These are phyloP conservation scores for Candidula unifasciata DNA, from an alignment of 2,888 invertebrate genomes.

Conservation along the genomic window DNA sequence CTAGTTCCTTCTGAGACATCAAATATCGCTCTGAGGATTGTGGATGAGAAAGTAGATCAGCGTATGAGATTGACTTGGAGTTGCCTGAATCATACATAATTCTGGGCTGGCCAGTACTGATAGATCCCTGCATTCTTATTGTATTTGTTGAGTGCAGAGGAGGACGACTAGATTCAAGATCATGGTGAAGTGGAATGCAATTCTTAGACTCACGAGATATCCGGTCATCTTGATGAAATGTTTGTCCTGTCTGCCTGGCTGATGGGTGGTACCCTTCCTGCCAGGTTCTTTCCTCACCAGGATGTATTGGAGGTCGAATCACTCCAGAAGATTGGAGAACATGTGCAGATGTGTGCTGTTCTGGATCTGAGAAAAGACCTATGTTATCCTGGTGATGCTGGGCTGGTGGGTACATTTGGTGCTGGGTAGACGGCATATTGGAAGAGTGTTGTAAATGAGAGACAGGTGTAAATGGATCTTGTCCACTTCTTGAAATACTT, in stretches of 20 bases:
- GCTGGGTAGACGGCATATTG: background rate
- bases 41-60: constrained; percentile 10
- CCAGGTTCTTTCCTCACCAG: constrained; percentile 24
- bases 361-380: background rate
- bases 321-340: constrained; percentile 21
- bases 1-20: constrained; percentile 11
- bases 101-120: constrained; percentile 49
- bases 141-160: constrained; percentile 11
- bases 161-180: constrained; percentile 33
- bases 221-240: constrained; percentile 1
- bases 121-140: constrained; percentile 40
- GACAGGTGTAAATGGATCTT: background rate
- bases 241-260: background rate
- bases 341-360: constrained; percentile 6
- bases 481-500: constrained; percentile 16
- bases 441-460: constrained; percentile 6
- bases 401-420: background rate
- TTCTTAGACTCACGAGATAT: background rate
- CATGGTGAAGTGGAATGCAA: background rate
- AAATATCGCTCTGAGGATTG: constrained; percentile 13
- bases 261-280: constrained; percentile 16
- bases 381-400: background rate
- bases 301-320: constrained; percentile 4
- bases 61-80: constrained; percentile 13
- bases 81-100: constrained; percentile 33